Percentiles rank a stretch among this genome's conserved stretches.
These are phyloP conservation scores for Ellobius talpinus DNA, from an alignment of 2,113 vertebrate species.

Conservation along the genomic window DNA sequence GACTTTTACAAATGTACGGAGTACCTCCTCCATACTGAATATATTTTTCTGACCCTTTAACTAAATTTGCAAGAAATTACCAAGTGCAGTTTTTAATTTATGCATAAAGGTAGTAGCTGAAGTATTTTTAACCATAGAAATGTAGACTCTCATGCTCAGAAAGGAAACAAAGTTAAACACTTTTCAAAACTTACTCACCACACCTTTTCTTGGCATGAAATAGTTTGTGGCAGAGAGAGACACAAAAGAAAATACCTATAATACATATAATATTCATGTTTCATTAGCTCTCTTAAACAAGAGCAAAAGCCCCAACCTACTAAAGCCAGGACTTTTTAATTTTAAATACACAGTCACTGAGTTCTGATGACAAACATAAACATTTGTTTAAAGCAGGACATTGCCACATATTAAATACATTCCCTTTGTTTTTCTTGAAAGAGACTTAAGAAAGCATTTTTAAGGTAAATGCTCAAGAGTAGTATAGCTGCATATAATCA, in stretches of 20 bases:
- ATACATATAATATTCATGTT: neutral
- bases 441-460: neutral
- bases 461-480: neutral
- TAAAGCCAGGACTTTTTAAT: neutral
- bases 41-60: conserved; percentile 51
- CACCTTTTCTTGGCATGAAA: neutral
- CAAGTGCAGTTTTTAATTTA: conserved; percentile 40
- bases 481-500: neutral
- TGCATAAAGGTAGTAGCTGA: conserved; percentile 69
- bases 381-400: neutral
- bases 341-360: neutral
- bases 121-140: conserved; percentile 56
- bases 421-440: neutral
- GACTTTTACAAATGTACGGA: neutral
- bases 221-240: conserved; percentile 51
- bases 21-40: conserved; percentile 49
- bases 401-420: neutral
- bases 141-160: conserved; percentile 36
- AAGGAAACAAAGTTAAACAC: conserved; percentile 62
- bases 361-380: neutral
- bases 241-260: neutral
- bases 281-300: neutral
- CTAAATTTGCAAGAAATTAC: conserved; percentile 69
- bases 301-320: neutral
- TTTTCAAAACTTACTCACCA: neutral